Evolutionary conservation across 2,797 vertebrate genomes (phyloP), one percentile per base, ranked within the genome.

Genomic region (Danio albolineatus): DNA sequence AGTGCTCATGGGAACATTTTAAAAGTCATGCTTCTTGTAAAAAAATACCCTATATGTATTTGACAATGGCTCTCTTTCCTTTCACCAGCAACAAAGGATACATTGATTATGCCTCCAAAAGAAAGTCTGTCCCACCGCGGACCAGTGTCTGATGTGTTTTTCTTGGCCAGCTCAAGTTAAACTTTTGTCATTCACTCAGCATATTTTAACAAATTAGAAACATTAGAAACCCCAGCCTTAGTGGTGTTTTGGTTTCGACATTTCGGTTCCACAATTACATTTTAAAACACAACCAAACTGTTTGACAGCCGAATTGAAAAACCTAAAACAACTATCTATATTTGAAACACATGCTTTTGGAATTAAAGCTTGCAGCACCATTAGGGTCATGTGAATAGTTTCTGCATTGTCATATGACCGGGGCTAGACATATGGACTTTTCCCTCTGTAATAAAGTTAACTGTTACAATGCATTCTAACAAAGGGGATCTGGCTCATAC

Each of bases 311-410:
- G 84, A 85, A 86, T 38, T 85, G 80, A 88, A 91, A 92, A 88
- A 88, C 90, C 89, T 94, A 84, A 93, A 95, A 95, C 91, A 94
- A 94, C 89, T 91, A 93, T 93, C 91, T 94, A 49, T 90, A 95
- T 93, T 92, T 90, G 90, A 96, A 96, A 94, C 93, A 95, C 88
- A 94, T 90, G 92, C 91, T 88, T 87, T 88, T 56, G 76, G 89
- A 94, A 95, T 94, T 93, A 95, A 90, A 90, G 10, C 69, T 51
- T 48, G 39, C 79, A 73, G 60, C 67, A 79, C 83, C 87, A 87
- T 94, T 93, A 94, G 91, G 91, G 89, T 92, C 94, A 94, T 94
- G 89, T 84, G 81, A 91, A 87, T 85, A 89, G 83, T 90, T 81
- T 75, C 85, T 81, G 88, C 89, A 89, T 86, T 89, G 87, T 87